phyloP scores from a whole-genome alignment of 2,888 invertebrate species.

The Alentia gelatinosa region DNA sequence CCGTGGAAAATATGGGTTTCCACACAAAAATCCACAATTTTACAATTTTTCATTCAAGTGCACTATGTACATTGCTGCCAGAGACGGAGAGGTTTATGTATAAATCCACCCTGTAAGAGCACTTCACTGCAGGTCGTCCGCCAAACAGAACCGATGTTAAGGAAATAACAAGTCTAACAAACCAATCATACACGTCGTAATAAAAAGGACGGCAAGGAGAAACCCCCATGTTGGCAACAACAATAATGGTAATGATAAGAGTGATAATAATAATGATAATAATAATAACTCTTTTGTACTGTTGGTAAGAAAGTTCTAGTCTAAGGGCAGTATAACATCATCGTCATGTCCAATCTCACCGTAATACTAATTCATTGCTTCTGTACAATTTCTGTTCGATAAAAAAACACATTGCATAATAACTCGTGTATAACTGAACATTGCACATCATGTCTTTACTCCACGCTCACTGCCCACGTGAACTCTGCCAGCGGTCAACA shows the following conservation, averaged over 20 bases:
- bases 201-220: conserved; percentile 42
- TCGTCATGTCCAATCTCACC: background rate
- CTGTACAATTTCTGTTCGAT: background rate
- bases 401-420: conserved; percentile 24
- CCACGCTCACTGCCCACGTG: too few relatives aligned
- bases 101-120: background rate
- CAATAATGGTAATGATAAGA: background rate
- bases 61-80: conserved; percentile 2
- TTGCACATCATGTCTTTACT: too few relatives aligned
- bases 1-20: too few relatives aligned
- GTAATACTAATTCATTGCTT: conserved; percentile 17
- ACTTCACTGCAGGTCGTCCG: background rate
- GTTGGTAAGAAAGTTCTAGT: background rate
- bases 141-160: conserved; percentile 27
- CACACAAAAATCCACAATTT: too few relatives aligned
- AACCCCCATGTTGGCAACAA: conserved; percentile 5
- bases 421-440: too few relatives aligned
- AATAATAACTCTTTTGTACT: background rate
- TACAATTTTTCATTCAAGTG: background rate
- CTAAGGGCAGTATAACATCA: background rate
- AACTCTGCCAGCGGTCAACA: too few relatives aligned
- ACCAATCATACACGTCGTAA: conserved; percentile 34
- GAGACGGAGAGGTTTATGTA: background rate
- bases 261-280: background rate
- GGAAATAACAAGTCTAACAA: background rate